Percentiles rank a stretch among this genome's conserved stretches.
Conservation (phyloP, 2,113 vertebrate species). For the Plecotus auritus region DNA sequence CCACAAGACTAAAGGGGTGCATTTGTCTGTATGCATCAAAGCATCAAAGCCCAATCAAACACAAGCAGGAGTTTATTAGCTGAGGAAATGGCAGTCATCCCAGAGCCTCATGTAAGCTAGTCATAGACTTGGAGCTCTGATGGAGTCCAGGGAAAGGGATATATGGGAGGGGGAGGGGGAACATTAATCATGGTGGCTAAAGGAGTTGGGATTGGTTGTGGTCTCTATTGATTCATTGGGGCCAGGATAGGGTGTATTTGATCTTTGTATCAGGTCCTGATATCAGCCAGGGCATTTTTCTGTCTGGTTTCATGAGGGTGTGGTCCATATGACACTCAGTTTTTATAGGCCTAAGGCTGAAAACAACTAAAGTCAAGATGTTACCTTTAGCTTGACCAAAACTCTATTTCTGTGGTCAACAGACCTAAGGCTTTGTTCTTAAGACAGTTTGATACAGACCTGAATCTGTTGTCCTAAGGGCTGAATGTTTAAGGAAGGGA, state of each 20-base stretch:
- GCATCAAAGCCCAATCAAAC: not conserved
- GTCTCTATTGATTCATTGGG: not conserved
- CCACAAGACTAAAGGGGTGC: not conserved
- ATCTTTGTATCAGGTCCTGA: not conserved
- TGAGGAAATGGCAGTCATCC: not conserved
- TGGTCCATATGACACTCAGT: not conserved
- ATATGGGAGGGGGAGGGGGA: not conserved
- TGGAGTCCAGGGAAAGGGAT: not conserved
- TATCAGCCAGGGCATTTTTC: not conserved
- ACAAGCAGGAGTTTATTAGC: not conserved
- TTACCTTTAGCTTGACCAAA: not conserved
- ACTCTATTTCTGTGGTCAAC: not conserved
- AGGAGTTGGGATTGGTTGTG: not conserved
- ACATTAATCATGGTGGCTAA: not conserved
- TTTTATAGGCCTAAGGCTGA: not conserved
- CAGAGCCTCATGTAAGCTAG: not conserved
- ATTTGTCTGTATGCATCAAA: not conserved
- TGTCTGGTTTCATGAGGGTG: not conserved
- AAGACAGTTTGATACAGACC: not conserved
- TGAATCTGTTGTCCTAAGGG: not conserved
- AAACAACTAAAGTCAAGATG: not conserved
- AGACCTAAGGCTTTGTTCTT: not conserved
- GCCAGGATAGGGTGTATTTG: not conserved
- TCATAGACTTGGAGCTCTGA: not conserved
- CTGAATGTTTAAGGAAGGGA: not conserved